Base-by-base conservation (phyloP, 2,113 vertebrate genomes). In the Orthonyx spaldingii region DNA sequence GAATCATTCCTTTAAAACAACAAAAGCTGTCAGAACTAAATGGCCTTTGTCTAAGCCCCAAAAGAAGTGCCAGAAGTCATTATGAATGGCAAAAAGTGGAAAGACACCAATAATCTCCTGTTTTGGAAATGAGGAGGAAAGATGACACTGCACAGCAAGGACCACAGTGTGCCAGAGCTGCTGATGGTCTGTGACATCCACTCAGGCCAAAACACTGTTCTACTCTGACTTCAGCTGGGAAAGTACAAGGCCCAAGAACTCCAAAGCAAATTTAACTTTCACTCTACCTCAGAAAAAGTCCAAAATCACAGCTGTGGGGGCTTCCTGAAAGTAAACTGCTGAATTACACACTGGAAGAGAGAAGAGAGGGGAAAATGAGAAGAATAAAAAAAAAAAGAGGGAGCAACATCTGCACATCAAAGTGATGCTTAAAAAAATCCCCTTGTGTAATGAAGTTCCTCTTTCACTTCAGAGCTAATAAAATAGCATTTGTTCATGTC, bases 391-490 rank as follows among this genome's bases (percentile, higher is more conserved):
- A 65, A 60, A 33, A 20, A 53, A 44, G 14, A 28, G 22, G 42
- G 28, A 17, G 33, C 22, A 79, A 66, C 59, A 69, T 55, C 49
- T 79, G 84, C 60, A 63, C 4, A 11, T 76, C 86, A 55, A 87
- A 91, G 63, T 1, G 11, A 89, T 41, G 49, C n/a, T 84, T 87
- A 8, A 61, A 84, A 86, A 93, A 88, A 77, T 53, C 81, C 81
- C 69, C 77, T 87, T 49, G 23, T 7, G 10, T 60, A 82, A 53
- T 6, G 2, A 95, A 93, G 94, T 93, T 96, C 92, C 93, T 90
- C 93, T 96, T 97, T 96, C 80, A 82, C 56, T 91, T 94, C 61
- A 83, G 59, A 61, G n/a, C 30, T 90, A 84, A 84, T 44, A 74
- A 86, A 83, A 84, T 18, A 70, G 37, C 55, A 90, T 70, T 79